Percentiles rank a stretch among this genome's conserved stretches.
These are phyloP conservation scores for Ormia ochracea DNA, from an alignment of 2,888 invertebrate species.

Conservation along the genomic window DNA sequence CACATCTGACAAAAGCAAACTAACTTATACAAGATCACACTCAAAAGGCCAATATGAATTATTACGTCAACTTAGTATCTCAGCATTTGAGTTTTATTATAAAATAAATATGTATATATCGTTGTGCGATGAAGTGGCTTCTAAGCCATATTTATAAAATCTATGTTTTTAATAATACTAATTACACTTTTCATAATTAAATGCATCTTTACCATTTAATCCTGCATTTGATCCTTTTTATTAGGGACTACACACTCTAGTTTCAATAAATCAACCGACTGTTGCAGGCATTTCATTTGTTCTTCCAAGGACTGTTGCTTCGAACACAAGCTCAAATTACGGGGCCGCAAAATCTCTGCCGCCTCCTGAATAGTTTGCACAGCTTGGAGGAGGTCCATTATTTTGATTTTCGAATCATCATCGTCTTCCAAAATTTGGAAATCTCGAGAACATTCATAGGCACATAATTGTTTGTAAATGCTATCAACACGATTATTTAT, in stretches of 20 bases:
- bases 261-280: conserved; percentile 61
- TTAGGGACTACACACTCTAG: conserved; percentile 36
- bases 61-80: no score
- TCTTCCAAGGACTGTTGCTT: conserved; percentile 54
- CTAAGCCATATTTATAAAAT: no score
- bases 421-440: conserved; percentile 14
- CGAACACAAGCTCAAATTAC: conserved; percentile 32
- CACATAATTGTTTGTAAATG: conserved; percentile 63
- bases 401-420: conserved; percentile 49
- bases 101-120: no score
- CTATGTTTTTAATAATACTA: neutral
- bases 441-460: conserved; percentile 59
- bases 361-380: conserved; percentile 56
- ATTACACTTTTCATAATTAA: neutral
- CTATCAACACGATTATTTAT: conserved; percentile 62
- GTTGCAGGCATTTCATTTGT: conserved; percentile 63
- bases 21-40: no score
- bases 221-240: conserved; percentile 1
- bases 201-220: neutral
- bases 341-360: conserved; percentile 45
- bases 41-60: no score
- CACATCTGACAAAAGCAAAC: no score
- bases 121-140: no score
- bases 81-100: no score
- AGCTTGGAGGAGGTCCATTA: conserved; percentile 63